Percentiles rank a stretch among this genome's conserved stretches.
Conservation (phyloP, 1,140 invertebrate species). For the Drosophila malerkotliana region DNA sequence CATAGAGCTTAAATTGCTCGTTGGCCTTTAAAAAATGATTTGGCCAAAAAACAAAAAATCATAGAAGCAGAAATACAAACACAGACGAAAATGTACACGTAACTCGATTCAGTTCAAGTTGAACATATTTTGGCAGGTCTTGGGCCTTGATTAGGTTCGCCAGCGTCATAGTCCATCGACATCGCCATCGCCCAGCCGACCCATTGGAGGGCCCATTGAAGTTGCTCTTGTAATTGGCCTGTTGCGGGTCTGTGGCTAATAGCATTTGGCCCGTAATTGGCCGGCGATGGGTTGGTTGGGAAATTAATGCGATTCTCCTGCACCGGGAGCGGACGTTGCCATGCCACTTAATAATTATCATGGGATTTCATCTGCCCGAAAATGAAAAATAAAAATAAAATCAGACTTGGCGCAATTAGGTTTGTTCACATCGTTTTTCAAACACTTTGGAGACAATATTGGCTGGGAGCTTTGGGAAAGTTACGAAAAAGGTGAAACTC, state of each 20-base stretch:
- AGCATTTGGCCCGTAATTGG: slow-evolving; percentile 56
- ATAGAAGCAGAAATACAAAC: slow-evolving; percentile 17
- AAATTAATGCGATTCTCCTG: slow-evolving; percentile 54
- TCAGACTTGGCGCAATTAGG: slow-evolving; percentile 42
- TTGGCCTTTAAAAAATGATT: slow-evolving; percentile 64
- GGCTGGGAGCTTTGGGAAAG: slow-evolving; percentile 4
- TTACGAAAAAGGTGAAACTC: slow-evolving; percentile 22
- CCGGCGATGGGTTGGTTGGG: slow-evolving; percentile 31
- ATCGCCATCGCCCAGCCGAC: not conserved
- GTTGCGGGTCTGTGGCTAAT: slow-evolving; percentile 60
- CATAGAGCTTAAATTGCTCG: slow-evolving; percentile 54
- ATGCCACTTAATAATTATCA: slow-evolving; percentile 51
- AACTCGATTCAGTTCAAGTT: slow-evolving; percentile 43
- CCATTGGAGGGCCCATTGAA: slow-evolving; percentile 17
- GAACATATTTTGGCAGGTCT: slow-evolving; percentile 38
- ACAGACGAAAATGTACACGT: slow-evolving; percentile 28
- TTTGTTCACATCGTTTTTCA: slow-evolving; percentile 40
- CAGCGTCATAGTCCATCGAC: not conserved
- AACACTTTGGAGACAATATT: slow-evolving; percentile 18
- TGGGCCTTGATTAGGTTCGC: slow-evolving; percentile 50
- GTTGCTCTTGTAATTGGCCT: slow-evolving; percentile 49
- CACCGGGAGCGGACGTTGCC: slow-evolving; percentile 43
- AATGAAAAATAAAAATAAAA: slow-evolving; percentile 9
- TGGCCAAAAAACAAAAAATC: slow-evolving; percentile 33
- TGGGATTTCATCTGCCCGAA: slow-evolving; percentile 31